These are phyloP conservation scores for Acleris laterana DNA, from an alignment of 2,888 invertebrate species.

Conservation along the genomic window DNA sequence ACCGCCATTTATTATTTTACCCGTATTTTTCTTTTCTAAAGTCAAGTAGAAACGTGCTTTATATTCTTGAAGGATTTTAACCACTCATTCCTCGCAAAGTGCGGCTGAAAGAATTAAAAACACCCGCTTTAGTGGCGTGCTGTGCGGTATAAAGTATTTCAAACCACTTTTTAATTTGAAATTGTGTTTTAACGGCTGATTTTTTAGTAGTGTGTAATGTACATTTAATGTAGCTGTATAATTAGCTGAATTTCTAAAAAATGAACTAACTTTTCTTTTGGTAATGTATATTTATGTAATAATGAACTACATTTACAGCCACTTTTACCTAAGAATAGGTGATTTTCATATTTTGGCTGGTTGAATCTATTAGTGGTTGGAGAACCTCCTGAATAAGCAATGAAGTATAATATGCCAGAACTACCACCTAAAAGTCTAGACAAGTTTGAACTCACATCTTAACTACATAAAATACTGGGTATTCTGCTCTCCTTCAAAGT, in stretches of 20 bases:
- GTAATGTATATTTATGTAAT: no score
- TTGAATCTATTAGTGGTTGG: not conserved
- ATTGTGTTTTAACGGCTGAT: conserved; percentile 68
- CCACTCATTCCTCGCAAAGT: conserved; percentile 57
- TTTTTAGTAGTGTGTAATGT: conserved; percentile 47
- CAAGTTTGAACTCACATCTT: conserved; percentile 7
- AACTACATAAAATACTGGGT: conserved; percentile 14
- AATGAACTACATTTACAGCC: no score
- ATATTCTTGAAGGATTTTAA: conserved; percentile 64
- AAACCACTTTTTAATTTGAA: conserved; percentile 72
- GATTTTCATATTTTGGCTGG: not conserved
- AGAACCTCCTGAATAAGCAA: conserved; percentile 13
- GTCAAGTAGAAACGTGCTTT: conserved; percentile 72
- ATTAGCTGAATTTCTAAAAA: not conserved
- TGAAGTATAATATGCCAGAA: conserved; percentile 12
- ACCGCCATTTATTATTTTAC: conserved; percentile 81
- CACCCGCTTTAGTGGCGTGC: conserved; percentile 65
- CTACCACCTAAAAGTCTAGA: conserved; percentile 7
- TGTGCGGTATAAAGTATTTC: conserved; percentile 67
- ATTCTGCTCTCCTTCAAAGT: conserved; percentile 7
- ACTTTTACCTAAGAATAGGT: not conserved
- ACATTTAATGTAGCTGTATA: conserved; percentile 45
- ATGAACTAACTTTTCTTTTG: no score
- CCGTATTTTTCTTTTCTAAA: conserved; percentile 73
- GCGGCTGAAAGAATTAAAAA: conserved; percentile 70